Base-by-base conservation (phyloP, 2,888 invertebrate genomes). In the Ophion ventricosus region DNA sequence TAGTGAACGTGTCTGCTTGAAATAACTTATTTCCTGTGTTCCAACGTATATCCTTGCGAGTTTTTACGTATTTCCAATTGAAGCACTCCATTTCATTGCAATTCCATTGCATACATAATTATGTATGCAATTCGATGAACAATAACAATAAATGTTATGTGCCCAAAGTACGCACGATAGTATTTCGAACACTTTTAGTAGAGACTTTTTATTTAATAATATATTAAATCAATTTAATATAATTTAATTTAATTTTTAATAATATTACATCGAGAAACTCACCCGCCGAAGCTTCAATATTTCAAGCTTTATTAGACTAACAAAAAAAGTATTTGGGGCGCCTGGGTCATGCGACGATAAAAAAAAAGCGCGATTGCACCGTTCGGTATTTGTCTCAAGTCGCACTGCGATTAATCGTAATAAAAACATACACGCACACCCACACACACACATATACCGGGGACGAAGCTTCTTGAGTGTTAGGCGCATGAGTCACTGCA, bases 401-500 rank as follows among this genome's bases (percentile, higher is more conserved):
- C 54, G 20, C 8, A 1, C 35, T 61, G 25, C 40, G 20, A 26
- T 11, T 25, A 29, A 26, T 70, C 17, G 25, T n/a, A 35, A 59
- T 49, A 29, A 75, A 54, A 54, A 75, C 63, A n/a, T 14, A 20
- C 23, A 54, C 26, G 23, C 20, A 29, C 29, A n/a, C n/a, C n/a
- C n/a, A n/a, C n/a, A n/a, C n/a, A n/a, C n/a, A n/a, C n/a, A n/a
- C n/a, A n/a, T n/a, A n/a, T n/a, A n/a, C n/a, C n/a, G n/a, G 1
- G 1, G 23, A 75, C 40, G 26, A 76, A 49, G 26, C 57, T 59
- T 49, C 23, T 49, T 11, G 10, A 70, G 43, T 72, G 23, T 63
- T n/a, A 49, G 49, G 56, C 72, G 25, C 11, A 8, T 78, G 84
- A 78, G 59, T 78, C 81, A 78, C 63, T 69, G 17, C 8, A 78